These are phyloP conservation scores for Ascidia mentula DNA, from an alignment of 23 tunicate genomes.

Conservation along the genomic window DNA sequence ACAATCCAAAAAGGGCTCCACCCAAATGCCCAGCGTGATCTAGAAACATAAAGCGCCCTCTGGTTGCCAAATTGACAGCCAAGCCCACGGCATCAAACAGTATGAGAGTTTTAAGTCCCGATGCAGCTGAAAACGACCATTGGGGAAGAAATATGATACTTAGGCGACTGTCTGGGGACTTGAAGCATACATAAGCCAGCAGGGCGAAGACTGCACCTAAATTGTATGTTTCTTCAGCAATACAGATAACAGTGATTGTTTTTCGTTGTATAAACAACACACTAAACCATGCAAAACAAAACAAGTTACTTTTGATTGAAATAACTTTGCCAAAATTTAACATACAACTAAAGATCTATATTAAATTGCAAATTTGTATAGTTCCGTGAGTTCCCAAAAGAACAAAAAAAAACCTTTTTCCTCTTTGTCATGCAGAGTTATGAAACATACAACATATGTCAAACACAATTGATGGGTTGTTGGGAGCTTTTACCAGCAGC, in stretches of 20 bases:
- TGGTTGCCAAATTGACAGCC: slow-evolving; percentile 24
- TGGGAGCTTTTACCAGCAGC: too few species aligned
- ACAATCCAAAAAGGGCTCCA: slow-evolving; percentile 14
- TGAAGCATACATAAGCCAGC: slow-evolving; percentile 58
- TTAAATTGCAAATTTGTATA: neutral
- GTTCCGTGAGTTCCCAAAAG: neutral
- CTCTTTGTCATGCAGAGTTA: too few species aligned
- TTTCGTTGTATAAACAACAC: too few species aligned
- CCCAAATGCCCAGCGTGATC: slow-evolving; percentile 76
- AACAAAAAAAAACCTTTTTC: too few species aligned
- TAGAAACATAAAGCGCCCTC: slow-evolving; percentile 51
- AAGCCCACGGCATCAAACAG: slow-evolving; percentile 66
- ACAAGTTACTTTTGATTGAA: too few species aligned
- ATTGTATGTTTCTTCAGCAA: too few species aligned
- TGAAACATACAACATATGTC: too few species aligned
- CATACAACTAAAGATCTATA: neutral
- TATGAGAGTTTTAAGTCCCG: slow-evolving; percentile 50
- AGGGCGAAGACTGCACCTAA: slow-evolving; percentile 77
- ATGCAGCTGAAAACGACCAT: slow-evolving; percentile 46
- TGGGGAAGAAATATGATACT: slow-evolving; percentile 65
- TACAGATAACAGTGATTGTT: too few species aligned
- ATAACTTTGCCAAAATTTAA: too few species aligned
- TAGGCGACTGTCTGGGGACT: slow-evolving; percentile 45
- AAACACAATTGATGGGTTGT: too few species aligned
- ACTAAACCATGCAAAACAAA: too few species aligned